A percentile compares a stretch with the other conserved stretches of the same genome.
Conservation (phyloP, 2,113 vertebrate species). For the Pyxicephalus adspersus region DNA sequence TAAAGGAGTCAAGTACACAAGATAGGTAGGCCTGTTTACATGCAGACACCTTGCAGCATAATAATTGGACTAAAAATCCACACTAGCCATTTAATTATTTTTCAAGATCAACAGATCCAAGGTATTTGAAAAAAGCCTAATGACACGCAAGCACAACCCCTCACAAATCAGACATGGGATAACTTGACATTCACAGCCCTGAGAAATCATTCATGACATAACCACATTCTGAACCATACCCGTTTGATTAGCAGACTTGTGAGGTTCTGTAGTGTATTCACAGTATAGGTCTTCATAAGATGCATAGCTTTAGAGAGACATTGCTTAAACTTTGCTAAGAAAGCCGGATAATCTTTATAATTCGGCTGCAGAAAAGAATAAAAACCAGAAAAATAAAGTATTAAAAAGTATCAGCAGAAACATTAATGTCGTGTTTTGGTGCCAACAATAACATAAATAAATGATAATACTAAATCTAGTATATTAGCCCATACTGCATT, state of each 20-base stretch:
- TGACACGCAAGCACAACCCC: no score
- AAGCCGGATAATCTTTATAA: slow-evolving; percentile 96
- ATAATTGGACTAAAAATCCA: no score
- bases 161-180: neutral
- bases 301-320: slow-evolving; percentile 97
- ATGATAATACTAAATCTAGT: no score
- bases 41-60: no score
- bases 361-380: slow-evolving; percentile 79
- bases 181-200: neutral
- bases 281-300: slow-evolving; percentile 91
- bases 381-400: neutral
- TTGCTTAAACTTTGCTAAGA: slow-evolving; percentile 90
- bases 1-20: no score
- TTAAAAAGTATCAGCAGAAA: neutral
- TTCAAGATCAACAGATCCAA: no score
- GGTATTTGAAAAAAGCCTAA: no score
- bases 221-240: slow-evolving; percentile 72
- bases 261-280: slow-evolving; percentile 92
- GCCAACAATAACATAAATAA: no score
- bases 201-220: neutral
- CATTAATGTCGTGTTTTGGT: neutral
- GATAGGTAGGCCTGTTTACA: no score
- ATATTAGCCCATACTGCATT: no score
- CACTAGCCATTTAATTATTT: no score
- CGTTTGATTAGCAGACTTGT: slow-evolving; percentile 91